Evolutionary conservation across 2,888 invertebrate species (phyloP), one percentile per base, ranked within the genome.

Genomic region (Eledone cirrhosa): DNA sequence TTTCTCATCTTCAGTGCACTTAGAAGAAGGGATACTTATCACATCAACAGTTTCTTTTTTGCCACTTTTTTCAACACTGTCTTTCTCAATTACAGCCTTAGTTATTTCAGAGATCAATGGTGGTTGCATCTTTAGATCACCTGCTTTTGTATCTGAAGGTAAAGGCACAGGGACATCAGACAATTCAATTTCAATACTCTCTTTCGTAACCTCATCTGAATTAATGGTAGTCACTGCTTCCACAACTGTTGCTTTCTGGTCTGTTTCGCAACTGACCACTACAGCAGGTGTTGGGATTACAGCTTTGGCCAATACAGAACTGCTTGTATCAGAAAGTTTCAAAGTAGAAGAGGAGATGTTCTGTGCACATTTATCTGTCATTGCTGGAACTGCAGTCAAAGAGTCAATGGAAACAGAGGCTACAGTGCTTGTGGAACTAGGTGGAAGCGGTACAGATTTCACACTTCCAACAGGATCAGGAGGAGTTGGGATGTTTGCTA

Each of bases 401-500:
- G 41, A 24, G 41, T 41, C 72, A 72, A n/a, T 33, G 33, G 72
- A 72, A 72, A 19, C 72, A 41, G 72, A 31, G 19, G 33, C 41
- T 4, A 24, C 72, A 41, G 72, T 41, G 41, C 31, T n/a, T 11
- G 72, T 41, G 41, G 41, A 41, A 41, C 41, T 41, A 41, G 72
- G 72, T n/a, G 72, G 72, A 41, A 72, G 41, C 3, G 72, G 72
- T 41, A 72, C 72, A 72, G 31, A 41, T 24, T 72, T 72, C 41
- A 72, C 33, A 41, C 72, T 31, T 41, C 72, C 31, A 19, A 41
- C 72, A 72, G 72, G 72, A 41, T 72, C 72, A 41, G 33, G 22
- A 31, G 72, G 72, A 31, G 72, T 72, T n/a, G 72, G 72, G 22
- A 72, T 72, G 41, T 41, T 72, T 31, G 72, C 72, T 41, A 72